A percentile compares a stretch with the other conserved stretches of the same genome.
Conservation (phyloP, 1,140 invertebrate genomes). For the Macrobrachium nipponense region DNA sequence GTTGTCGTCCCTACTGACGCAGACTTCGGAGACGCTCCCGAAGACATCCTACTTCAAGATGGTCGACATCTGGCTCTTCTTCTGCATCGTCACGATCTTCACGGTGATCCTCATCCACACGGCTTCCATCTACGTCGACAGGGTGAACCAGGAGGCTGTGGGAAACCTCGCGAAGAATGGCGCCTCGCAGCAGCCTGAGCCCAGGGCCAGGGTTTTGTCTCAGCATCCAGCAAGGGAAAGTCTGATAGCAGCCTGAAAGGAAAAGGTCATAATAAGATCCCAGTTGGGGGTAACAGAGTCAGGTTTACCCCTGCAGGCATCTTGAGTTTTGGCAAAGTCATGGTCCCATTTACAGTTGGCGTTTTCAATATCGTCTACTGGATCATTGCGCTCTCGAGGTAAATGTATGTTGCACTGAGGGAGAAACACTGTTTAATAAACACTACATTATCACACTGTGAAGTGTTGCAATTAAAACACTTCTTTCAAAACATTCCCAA, state of each 20-base stretch:
- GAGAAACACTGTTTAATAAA: too few relatives aligned
- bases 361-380: slow-evolving; percentile 12
- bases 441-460: too few relatives aligned
- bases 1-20: slow-evolving; percentile 38
- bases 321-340: not conserved
- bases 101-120: slow-evolving; percentile 9
- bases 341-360: not conserved
- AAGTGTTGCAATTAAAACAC: too few relatives aligned
- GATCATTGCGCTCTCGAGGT: not conserved
- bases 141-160: not conserved
- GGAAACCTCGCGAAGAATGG: not conserved
- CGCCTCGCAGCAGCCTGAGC: not conserved
- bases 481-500: too few relatives aligned
- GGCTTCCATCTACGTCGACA: slow-evolving; percentile 2
- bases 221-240: too few relatives aligned
- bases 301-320: not conserved
- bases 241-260: not conserved
- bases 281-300: not conserved
- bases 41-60: slow-evolving; percentile 54
- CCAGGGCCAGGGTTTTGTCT: too few relatives aligned
- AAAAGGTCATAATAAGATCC: not conserved
- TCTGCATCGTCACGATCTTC: slow-evolving; percentile 11
- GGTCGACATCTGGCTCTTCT: slow-evolving; percentile 50
- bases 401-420: not conserved
- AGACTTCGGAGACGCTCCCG: slow-evolving; percentile 36